Percentiles rank a stretch among this genome's conserved stretches.
Conservation (phyloP, 1,140 invertebrate species). For the Myzus persicae region DNA sequence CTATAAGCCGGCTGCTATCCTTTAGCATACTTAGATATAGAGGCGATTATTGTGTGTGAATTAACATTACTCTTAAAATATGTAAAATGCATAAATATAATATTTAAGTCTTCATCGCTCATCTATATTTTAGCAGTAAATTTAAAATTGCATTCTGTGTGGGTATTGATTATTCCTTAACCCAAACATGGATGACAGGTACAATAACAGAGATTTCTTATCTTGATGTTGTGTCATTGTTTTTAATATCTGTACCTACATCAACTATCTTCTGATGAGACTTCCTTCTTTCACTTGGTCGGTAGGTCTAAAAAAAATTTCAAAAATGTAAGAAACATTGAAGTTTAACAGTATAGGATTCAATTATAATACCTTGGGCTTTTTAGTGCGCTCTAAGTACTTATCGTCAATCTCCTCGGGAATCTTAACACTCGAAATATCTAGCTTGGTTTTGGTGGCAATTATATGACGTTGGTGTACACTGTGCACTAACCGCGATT, state of each 20-base stretch:
- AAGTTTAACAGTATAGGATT: background rate
- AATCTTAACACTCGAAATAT: constrained; percentile 81
- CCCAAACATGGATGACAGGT: constrained; percentile 91
- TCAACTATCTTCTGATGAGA: constrained; percentile 91
- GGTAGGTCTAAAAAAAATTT: constrained; percentile 86
- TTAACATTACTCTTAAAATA: too few species aligned
- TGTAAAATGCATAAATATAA: too few species aligned
- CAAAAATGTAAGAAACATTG: background rate
- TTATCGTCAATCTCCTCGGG: constrained; percentile 88
- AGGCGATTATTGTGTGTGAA: too few species aligned
- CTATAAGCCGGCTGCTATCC: too few species aligned
- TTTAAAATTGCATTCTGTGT: constrained; percentile 92
- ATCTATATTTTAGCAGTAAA: too few species aligned
- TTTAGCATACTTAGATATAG: too few species aligned
- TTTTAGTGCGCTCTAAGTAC: constrained; percentile 86
- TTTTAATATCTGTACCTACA: constrained; percentile 78
- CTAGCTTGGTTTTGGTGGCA: constrained; percentile 89
- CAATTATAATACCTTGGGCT: constrained; percentile 74
- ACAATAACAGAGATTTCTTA: constrained; percentile 86
- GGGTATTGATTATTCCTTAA: constrained; percentile 93
- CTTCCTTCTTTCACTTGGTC: constrained; percentile 87
- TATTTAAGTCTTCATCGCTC: too few species aligned
- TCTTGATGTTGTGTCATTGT: constrained; percentile 84
- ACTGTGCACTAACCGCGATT: too few species aligned
- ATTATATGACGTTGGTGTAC: constrained; percentile 96